Evolutionary conservation across 2,113 vertebrate genomes (phyloP).

Genomic region (Clinocottus analis): DNA sequence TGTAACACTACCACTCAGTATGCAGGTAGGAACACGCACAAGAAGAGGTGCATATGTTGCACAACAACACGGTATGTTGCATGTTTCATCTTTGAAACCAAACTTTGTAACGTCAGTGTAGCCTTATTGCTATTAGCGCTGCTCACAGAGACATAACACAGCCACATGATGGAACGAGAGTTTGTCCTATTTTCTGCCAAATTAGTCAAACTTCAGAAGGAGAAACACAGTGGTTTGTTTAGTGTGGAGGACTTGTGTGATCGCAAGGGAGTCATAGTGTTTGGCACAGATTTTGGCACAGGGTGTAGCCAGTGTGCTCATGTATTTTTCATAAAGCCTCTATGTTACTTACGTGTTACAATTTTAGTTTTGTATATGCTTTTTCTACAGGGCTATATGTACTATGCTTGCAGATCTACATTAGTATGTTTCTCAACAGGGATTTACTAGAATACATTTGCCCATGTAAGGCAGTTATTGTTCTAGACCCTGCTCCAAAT

Average conservation of each 20-base stretch:
- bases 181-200: slow-evolving; percentile 30
- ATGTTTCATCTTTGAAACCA: background rate
- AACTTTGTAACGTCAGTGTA: background rate
- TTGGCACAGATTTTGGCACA: background rate
- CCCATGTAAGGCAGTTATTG: background rate
- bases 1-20: slow-evolving; percentile 89
- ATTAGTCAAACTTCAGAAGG: slow-evolving; percentile 32
- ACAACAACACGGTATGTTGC: background rate
- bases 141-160: background rate
- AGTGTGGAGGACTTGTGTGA: too few relatives aligned
- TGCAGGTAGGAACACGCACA: slow-evolving; percentile 82
- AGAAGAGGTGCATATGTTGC: background rate
- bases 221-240: slow-evolving; percentile 14
- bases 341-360: background rate
- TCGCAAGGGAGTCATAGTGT: background rate
- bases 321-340: slow-evolving; percentile 9
- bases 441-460: background rate
- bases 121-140: slow-evolving; percentile 20
- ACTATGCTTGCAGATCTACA: background rate
- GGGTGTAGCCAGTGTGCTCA: background rate
- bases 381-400: background rate
- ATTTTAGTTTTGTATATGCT: slow-evolving; percentile 1
- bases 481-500: background rate
- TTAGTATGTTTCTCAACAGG: background rate
- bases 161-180: background rate